phyloP scores from a whole-genome alignment of 2,888 invertebrate species.

The Amorpha juglandis region DNA sequence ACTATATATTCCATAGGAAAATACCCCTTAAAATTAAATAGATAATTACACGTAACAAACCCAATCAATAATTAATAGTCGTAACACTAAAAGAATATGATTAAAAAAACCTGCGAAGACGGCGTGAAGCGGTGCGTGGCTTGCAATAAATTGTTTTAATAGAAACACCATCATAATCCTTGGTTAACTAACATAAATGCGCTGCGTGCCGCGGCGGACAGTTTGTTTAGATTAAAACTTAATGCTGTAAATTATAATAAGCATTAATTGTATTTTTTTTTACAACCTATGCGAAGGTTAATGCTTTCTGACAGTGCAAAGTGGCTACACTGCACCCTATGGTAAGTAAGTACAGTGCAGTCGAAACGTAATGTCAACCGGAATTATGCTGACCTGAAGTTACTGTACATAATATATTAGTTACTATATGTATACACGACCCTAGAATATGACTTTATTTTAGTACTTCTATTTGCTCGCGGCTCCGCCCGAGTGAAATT shows the following conservation, averaged over 20 bases:
- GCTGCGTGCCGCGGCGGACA: slow-evolving; percentile 56
- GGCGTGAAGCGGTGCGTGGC: slow-evolving; percentile 42
- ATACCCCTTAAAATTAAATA: too few species aligned
- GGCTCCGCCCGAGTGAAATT: too few species aligned
- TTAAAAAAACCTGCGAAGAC: slow-evolving; percentile 3
- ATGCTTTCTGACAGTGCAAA: neutral
- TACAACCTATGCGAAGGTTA: neutral
- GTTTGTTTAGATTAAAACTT: slow-evolving; percentile 81
- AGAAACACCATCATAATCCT: slow-evolving; percentile 68
- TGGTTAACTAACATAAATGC: slow-evolving; percentile 81
- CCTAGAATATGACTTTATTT: too few species aligned
- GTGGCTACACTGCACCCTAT: too few species aligned
- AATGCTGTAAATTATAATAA: slow-evolving; percentile 62
- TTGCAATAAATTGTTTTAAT: slow-evolving; percentile 71
- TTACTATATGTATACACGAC: too few species aligned
- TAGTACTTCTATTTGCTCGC: too few species aligned
- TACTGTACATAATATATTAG: too few species aligned
- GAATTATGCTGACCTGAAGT: too few species aligned
- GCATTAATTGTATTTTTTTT: slow-evolving; percentile 9
- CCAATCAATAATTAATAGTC: neutral
- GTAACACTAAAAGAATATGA: slow-evolving; percentile 21
- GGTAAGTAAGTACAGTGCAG: too few species aligned
- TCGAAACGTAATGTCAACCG: too few species aligned
- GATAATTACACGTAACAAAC: neutral
- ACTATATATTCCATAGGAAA: too few species aligned